Percentiles rank a stretch among this genome's conserved stretches.
Conservation (phyloP, 2,888 invertebrate genomes). For the Bombylius major region DNA sequence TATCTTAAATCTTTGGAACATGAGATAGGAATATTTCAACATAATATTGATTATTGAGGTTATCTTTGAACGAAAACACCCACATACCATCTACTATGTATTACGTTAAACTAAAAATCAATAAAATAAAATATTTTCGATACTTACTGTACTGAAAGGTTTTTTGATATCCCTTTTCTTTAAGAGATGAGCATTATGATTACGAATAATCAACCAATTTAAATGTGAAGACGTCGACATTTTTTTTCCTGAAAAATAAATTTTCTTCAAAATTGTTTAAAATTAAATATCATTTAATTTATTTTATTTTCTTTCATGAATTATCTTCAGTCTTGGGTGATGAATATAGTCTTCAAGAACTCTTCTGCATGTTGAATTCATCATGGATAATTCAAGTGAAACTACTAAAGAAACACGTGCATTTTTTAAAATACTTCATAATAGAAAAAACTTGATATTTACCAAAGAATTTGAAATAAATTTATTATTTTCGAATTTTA, state of each 20-base stretch:
- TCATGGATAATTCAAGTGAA: slow-evolving; percentile 19
- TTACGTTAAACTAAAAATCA: neutral
- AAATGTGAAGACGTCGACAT: slow-evolving; percentile 35
- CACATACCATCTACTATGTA: neutral
- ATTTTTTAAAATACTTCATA: too few species aligned
- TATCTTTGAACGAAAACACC: too few species aligned
- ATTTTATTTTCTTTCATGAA: neutral
- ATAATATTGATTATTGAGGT: neutral
- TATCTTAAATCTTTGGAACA: neutral
- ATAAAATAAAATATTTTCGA: neutral
- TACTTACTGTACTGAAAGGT: slow-evolving; percentile 37
- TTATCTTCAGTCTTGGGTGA: slow-evolving; percentile 31
- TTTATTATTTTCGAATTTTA: too few species aligned
- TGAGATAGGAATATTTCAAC: neutral
- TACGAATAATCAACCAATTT: slow-evolving; percentile 38
- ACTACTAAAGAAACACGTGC: too few species aligned
- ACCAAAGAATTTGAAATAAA: too few species aligned
- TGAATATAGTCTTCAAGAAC: slow-evolving; percentile 38
- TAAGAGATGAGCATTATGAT: slow-evolving; percentile 35
- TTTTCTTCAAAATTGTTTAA: too few species aligned
- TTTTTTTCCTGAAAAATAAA: slow-evolving; percentile 3
- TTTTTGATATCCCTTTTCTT: slow-evolving; percentile 36
- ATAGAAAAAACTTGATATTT: too few species aligned
- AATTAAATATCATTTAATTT: too few species aligned
- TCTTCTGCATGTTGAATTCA: slow-evolving; percentile 31